Base-by-base conservation (phyloP, 2,888 invertebrate genomes). In the Ophion obscuratus region DNA sequence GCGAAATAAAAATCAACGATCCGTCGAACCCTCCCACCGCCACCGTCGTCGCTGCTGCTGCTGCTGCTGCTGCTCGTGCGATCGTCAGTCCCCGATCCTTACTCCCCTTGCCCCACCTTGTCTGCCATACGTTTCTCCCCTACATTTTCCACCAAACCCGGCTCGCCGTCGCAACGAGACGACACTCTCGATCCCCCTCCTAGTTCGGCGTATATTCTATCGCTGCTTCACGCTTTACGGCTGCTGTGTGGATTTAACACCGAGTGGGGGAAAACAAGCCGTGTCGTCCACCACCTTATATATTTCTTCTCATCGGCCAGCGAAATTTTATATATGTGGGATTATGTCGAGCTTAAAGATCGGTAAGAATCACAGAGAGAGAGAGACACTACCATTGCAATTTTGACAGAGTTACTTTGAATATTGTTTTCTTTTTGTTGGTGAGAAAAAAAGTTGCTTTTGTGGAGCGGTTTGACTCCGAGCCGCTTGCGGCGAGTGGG, bases 291-390 rank as follows among this genome's bases (percentile, higher is more conserved):
- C 89, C 88, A 89, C 88, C 91, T 89, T 89, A 66, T 67, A 77
- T 77, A 70, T 79, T 53, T 73, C 64, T 74, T 83, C 88, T 89
- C 57, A 14, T 85, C 87, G 86, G 81, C 87, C 88, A 86, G 89
- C 81, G 88, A 88, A 89, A 88, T 89, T 90, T 62, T 78, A 86
- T 93, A 94, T 93, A 94, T 94, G 93, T 93, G 93, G 94, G 94
- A 95, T 95, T 95, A 95, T 95, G 95, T 95, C 95, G 94, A 95
- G 95, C 94, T 94, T 95, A 95, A 95, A 95, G 95, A 95, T 95
- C 93, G 95, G 95, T 95, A 95, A 95, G 95, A 93, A 53, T 53
- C 53, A 53, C 17, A 14, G 3, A 53, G 53, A 14, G 53, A 53
- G 53, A 53, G 17, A 14, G 53, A 2, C 14, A 53, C 53, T 5